These are phyloP conservation scores for Stichodactyla mertensii DNA, from an alignment of 64 coral and sea anemone species.

Conservation along the genomic window DNA sequence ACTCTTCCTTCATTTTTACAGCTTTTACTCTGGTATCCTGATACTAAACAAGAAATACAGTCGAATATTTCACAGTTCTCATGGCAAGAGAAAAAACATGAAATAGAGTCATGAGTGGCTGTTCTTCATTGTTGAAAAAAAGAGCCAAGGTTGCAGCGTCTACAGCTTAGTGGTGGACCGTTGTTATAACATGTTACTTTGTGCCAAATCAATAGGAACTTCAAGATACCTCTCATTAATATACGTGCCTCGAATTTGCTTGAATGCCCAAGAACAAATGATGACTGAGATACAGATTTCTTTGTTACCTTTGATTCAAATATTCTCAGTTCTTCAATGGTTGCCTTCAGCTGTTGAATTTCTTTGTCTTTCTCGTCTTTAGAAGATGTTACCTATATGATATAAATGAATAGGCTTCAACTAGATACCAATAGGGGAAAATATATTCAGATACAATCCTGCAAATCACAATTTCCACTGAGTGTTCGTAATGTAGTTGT, in stretches of 20 bases:
- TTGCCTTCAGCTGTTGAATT: not conserved
- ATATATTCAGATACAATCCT: not conserved
- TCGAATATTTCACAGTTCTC: not conserved
- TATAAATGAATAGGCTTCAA: not conserved
- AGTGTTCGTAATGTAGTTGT: too few relatives aligned
- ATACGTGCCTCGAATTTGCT: too few relatives aligned
- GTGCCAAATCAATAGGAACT: too few relatives aligned
- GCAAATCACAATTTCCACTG: too few relatives aligned
- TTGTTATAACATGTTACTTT: too few relatives aligned
- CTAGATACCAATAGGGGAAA: not conserved
- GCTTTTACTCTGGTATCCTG: conserved; percentile 48
- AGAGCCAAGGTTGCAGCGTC: too few relatives aligned
- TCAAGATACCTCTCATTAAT: too few relatives aligned
- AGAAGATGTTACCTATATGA: conserved; percentile 2
- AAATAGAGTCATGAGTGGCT: not conserved
- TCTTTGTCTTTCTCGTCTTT: conserved; percentile 3
- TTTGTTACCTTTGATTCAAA: conserved; percentile 24
- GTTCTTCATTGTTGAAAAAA: not conserved
- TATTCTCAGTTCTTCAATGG: conserved; percentile 20
- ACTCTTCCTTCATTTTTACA: conserved; percentile 68
- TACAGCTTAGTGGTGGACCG: too few relatives aligned
- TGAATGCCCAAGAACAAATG: too few relatives aligned
- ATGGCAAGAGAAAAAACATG: not conserved
- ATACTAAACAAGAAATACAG: conserved; percentile 34
- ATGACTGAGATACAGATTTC: not conserved